Base-by-base conservation (phyloP, 2,888 invertebrate species). In the Acanthosepion esculentum region DNA sequence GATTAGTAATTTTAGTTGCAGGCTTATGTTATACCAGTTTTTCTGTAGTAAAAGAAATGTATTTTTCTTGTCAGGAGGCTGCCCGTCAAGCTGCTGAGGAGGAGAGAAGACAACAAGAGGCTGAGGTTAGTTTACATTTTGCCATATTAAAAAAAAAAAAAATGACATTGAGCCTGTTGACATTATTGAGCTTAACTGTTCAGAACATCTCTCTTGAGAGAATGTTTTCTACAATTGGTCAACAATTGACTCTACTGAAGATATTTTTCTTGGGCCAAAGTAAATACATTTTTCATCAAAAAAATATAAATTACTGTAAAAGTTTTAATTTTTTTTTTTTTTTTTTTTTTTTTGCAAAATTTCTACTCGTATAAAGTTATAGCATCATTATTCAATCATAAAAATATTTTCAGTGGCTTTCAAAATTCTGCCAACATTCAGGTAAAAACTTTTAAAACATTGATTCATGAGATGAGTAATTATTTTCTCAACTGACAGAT, bases 41-140 rank as follows among this genome's bases (percentile, higher is more conserved):
- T 78, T n/a, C 20, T 78, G 5, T 78, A 33, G n/a, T 78, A 78
- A 78, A 78, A 78, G 15, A 5, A n/a, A 78, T n/a, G n/a, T n/a
- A 78, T 78, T 78, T 78, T 78, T 18, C 15, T n/a, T n/a, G 33
- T n/a, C n/a, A 78, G 78, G 78, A 78, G 78, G 93, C 93, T 93
- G 93, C 93, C 33, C 78, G 78, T 78, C n/a, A 33, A 78, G 93
- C 93, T 48, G 93, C 50, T 50, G 93, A 93, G 53, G 93, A 48
- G n/a, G 93, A 93, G 53, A 93, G 20, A 33, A 93, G 93, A 53
- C 50, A 29, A 93, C 50, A 93, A 93, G 93, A 93, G 53, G 48
- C 48, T 20, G 93, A 93, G 93, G 93, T 93, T 93, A 26, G 93
- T 93, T 53, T 50, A 18, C 7, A n/a, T 50, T n/a, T 93, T n/a